Conservation (phyloP, 2,888 invertebrate genomes). For the Listrodromus nycthemerus region DNA sequence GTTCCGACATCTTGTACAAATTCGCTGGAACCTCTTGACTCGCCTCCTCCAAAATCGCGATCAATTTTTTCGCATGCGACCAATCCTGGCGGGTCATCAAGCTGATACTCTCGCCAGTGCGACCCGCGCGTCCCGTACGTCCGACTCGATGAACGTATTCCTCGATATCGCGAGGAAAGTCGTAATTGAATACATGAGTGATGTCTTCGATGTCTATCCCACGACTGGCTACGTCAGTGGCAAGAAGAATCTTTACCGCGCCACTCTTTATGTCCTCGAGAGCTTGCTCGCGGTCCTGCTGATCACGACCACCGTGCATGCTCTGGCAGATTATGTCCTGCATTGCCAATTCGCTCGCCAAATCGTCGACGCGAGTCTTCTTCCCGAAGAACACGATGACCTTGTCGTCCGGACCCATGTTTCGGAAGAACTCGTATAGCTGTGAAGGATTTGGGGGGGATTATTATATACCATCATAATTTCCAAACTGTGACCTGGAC, state of each 20-base stretch:
- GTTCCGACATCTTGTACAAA: slow-evolving; percentile 90
- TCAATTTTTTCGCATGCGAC: slow-evolving; percentile 92
- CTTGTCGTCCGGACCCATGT: slow-evolving; percentile 92
- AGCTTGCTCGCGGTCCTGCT: slow-evolving; percentile 92
- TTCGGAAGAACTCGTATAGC: slow-evolving; percentile 89
- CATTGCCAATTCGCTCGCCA: slow-evolving; percentile 92
- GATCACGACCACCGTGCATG: slow-evolving; percentile 96
- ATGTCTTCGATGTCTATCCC: slow-evolving; percentile 96
- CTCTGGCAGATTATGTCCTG: slow-evolving; percentile 90
- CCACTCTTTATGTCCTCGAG: slow-evolving; percentile 93
- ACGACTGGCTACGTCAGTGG: slow-evolving; percentile 97
- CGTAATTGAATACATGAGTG: slow-evolving; percentile 96
- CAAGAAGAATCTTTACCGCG: slow-evolving; percentile 92
- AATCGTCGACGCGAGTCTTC: slow-evolving; percentile 93
- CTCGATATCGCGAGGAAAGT: slow-evolving; percentile 97
- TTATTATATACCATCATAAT: background rate
- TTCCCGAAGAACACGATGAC: slow-evolving; percentile 96
- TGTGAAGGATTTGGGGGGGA: slow-evolving; percentile 76
- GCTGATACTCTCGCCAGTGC: slow-evolving; percentile 92
- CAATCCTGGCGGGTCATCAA: slow-evolving; percentile 93
- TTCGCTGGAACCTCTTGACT: slow-evolving; percentile 91
- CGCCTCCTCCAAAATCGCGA: slow-evolving; percentile 94
- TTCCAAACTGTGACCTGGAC: background rate
- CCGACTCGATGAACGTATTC: slow-evolving; percentile 99
- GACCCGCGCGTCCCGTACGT: slow-evolving; percentile 96